phyloP scores from a whole-genome alignment of 2,113 vertebrate genomes.

The Tetrax tetrax region DNA sequence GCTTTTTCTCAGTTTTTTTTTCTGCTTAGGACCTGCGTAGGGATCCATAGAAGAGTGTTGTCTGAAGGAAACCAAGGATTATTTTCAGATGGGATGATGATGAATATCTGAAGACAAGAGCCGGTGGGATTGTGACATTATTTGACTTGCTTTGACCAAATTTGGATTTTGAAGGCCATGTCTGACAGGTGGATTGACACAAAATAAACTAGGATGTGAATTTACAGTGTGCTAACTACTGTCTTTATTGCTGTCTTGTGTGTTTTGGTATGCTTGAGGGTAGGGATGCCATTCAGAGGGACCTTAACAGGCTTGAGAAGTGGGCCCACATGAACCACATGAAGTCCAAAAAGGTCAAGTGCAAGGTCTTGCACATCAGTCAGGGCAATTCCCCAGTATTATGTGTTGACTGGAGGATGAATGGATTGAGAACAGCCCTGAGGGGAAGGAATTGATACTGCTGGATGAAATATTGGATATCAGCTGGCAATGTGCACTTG shows the following conservation, averaged over 20 bases:
- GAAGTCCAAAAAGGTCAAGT: background rate
- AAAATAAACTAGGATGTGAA: background rate
- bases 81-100: background rate
- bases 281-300: background rate
- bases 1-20: background rate
- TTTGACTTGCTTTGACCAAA: background rate
- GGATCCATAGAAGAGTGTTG: background rate
- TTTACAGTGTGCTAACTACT: background rate
- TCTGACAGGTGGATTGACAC: background rate
- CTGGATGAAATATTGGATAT: background rate
- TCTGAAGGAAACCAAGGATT: background rate
- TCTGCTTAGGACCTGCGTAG: background rate
- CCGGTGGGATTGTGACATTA: background rate
- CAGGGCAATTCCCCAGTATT: background rate
- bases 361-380: background rate
- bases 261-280: background rate
- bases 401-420: background rate
- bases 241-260: background rate
- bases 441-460: background rate
- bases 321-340: background rate
- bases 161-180: background rate
- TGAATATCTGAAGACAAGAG: background rate
- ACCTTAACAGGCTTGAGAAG: background rate
- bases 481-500: background rate
- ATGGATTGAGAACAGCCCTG: background rate